phyloP scores from a whole-genome alignment of 2,113 vertebrate species.

The Esox niger region DNA sequence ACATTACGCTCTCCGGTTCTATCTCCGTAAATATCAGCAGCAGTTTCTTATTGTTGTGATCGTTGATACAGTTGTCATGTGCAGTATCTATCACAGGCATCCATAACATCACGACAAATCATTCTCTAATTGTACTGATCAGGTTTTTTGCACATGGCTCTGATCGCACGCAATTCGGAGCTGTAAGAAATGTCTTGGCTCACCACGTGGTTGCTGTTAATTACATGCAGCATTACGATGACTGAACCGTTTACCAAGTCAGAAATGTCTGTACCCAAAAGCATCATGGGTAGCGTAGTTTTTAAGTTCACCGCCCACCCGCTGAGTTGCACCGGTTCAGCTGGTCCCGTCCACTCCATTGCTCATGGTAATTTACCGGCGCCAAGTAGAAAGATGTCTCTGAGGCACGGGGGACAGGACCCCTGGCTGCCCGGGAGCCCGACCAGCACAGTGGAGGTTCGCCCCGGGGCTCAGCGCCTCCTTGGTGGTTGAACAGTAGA shows the following conservation, averaged over 20 bases:
- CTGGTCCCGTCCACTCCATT: no score
- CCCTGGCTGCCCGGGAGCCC: neutral
- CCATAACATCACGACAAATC: neutral
- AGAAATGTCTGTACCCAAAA: no score
- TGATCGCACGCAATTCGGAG: no score
- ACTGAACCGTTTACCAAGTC: no score
- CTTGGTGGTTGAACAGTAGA: conserved; percentile 60
- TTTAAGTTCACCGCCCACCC: neutral
- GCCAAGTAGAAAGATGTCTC: conserved; percentile 7
- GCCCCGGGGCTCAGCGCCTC: conserved; percentile 57
- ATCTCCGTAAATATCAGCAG: neutral
- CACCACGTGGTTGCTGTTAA: no score
- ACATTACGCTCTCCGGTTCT: neutral
- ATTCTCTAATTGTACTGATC: neutral
- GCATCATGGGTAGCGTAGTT: neutral
- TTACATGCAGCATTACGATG: no score
- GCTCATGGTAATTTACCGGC: no score
- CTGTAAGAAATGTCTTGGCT: no score
- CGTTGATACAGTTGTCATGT: neutral
- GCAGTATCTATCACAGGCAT: neutral
- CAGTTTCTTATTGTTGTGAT: neutral
- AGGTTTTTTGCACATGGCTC: no score
- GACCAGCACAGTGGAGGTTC: conserved; percentile 30
- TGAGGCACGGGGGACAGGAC: neutral
- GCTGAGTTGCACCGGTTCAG: neutral